These are phyloP conservation scores for Strongylocentrotus purpuratus DNA, from an alignment of 35 echinoderm and acorn worm genomes.

Conservation along the genomic window DNA sequence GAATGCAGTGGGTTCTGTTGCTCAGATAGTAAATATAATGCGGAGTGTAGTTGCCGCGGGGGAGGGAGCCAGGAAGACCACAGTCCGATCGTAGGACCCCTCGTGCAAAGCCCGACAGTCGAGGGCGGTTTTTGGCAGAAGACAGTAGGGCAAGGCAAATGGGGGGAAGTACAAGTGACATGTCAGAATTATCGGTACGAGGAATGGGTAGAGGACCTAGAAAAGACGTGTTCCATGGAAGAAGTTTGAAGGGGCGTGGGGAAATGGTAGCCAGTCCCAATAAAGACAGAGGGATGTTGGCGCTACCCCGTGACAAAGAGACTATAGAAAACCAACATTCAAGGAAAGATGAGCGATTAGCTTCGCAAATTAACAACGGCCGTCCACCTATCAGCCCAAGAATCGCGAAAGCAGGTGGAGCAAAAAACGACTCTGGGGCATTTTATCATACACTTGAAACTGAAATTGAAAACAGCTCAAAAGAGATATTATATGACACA, in stretches of 20 bases:
- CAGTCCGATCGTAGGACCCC: neutral
- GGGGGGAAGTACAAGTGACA: neutral
- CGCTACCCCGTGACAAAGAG: neutral
- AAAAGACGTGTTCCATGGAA: neutral
- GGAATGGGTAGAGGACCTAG: neutral
- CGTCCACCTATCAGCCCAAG: neutral
- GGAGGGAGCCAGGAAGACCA: neutral
- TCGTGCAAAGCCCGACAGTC: neutral
- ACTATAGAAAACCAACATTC: neutral
- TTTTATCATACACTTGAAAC: neutral
- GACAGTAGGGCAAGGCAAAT: neutral
- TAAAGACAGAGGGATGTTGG: neutral
- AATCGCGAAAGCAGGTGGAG: neutral
- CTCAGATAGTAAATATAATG: neutral
- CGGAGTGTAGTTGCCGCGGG: neutral
- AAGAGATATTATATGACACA: neutral
- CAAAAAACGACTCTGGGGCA: neutral
- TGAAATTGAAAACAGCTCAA: neutral
- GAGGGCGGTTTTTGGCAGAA: neutral
- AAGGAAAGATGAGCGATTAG: neutral
- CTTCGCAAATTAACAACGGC: neutral
- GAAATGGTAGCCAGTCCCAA: neutral
- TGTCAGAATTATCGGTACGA: too few species aligned
- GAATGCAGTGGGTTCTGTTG: neutral
- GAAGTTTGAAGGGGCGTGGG: neutral